Conservation (phyloP, 2,113 vertebrate species). For the Tonatia bakeri region DNA sequence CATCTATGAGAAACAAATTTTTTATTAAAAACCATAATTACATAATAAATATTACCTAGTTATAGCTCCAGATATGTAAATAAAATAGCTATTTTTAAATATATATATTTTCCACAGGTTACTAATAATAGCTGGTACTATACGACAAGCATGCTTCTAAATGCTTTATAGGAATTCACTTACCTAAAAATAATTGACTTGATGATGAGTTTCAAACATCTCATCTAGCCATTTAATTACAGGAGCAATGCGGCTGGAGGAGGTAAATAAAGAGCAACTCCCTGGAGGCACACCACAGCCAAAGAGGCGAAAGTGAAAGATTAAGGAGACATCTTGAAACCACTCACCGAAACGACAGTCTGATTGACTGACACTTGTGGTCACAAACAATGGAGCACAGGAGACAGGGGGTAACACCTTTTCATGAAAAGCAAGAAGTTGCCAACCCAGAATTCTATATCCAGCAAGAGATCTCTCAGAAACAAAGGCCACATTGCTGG, state of each 20-base stretch:
- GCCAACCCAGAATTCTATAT: not conserved
- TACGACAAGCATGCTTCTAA: not conserved
- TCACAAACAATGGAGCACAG: not conserved
- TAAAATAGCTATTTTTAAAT: not conserved
- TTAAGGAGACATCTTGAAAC: not conserved
- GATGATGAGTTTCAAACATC: not conserved
- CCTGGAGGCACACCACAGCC: accelerated
- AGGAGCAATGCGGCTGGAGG: not conserved
- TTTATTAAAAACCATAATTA: not conserved
- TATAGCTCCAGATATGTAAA: not conserved
- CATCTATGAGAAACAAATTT: not conserved
- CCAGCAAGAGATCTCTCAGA: not conserved
- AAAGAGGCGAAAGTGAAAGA: not conserved
- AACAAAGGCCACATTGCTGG: not conserved
- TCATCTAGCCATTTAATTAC: not conserved
- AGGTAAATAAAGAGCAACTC: not conserved
- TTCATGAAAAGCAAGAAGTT: not conserved
- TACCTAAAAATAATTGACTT: not conserved
- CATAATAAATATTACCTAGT: not conserved
- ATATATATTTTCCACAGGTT: not conserved
- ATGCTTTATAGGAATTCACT: not conserved
- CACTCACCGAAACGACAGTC: not conserved
- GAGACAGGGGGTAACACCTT: not conserved
- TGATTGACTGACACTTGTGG: not conserved
- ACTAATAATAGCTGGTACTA: not conserved